Conservation (phyloP, 1,140 invertebrate genomes). For the Zeugodacus cucurbitae region DNA sequence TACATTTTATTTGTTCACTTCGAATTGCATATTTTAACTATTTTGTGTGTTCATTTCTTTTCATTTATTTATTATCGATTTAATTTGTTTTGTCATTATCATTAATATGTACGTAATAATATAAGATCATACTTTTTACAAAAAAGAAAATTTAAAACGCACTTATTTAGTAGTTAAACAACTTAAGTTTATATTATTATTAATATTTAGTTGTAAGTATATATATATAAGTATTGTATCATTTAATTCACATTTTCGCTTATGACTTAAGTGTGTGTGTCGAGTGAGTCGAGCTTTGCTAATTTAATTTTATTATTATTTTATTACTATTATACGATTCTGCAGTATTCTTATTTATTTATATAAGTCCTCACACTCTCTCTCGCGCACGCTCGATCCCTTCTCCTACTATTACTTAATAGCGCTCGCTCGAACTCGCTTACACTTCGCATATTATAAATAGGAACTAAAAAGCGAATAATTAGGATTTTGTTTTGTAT, state of each 20-base stretch:
- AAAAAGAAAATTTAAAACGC: background rate
- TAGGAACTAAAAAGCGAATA: constrained; percentile 37
- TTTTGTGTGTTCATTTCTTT: background rate
- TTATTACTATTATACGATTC: background rate
- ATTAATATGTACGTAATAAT: constrained; percentile 3
- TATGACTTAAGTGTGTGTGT: background rate
- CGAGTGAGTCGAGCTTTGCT: background rate
- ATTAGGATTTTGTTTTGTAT: background rate
- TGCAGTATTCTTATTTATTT: background rate
- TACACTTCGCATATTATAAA: background rate
- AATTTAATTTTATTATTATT: background rate
- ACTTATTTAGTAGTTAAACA: constrained; percentile 11
- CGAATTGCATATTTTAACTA: background rate
- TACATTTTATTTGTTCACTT: background rate
- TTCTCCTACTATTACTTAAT: background rate
- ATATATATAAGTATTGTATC: constrained; percentile 5
- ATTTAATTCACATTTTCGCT: constrained; percentile 12
- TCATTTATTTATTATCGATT: background rate
- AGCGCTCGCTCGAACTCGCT: background rate
- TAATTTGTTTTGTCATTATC: background rate
- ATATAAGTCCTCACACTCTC: background rate
- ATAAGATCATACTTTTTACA: background rate
- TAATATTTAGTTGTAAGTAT: background rate
- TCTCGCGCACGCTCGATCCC: background rate
- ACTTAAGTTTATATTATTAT: constrained; percentile 2